phyloP scores from a whole-genome alignment of 2,113 vertebrate species.

The Centropus bengalensis region DNA sequence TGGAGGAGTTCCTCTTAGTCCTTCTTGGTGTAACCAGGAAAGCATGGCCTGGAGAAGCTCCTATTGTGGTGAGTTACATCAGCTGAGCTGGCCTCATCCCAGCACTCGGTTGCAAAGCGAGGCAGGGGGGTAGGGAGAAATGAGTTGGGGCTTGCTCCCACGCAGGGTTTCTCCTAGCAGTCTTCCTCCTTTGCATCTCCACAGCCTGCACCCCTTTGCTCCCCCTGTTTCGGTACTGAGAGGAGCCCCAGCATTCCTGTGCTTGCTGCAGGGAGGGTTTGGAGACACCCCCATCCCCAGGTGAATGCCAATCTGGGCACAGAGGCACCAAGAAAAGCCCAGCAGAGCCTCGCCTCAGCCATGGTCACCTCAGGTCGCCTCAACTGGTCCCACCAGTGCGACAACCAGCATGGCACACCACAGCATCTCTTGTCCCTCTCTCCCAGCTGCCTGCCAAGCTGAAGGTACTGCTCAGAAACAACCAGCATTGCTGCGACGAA shows the following conservation, averaged over 20 bases:
- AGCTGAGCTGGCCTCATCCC: background rate
- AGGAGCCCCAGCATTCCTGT: accelerated
- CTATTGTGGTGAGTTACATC: background rate
- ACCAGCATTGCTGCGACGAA: background rate
- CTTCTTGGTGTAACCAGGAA: background rate
- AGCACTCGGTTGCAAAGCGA: background rate
- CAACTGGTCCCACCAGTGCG: background rate
- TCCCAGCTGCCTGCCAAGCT: background rate
- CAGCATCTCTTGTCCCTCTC: background rate
- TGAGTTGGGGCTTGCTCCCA: background rate
- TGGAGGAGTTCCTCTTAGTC: background rate
- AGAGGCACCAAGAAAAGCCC: background rate
- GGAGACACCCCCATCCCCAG: background rate
- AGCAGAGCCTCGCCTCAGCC: background rate
- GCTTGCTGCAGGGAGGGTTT: background rate
- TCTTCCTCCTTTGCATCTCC: background rate
- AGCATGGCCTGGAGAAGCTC: background rate
- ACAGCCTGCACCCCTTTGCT: background rate
- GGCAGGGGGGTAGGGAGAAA: background rate
- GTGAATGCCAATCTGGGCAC: background rate
- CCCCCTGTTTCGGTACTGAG: background rate
- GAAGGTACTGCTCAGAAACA: background rate
- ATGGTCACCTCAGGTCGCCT: too few species aligned
- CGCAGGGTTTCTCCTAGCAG: background rate
- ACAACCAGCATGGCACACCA: accelerated